Conservation (phyloP, 2,797 vertebrate genomes). For the Sylvia borin region DNA sequence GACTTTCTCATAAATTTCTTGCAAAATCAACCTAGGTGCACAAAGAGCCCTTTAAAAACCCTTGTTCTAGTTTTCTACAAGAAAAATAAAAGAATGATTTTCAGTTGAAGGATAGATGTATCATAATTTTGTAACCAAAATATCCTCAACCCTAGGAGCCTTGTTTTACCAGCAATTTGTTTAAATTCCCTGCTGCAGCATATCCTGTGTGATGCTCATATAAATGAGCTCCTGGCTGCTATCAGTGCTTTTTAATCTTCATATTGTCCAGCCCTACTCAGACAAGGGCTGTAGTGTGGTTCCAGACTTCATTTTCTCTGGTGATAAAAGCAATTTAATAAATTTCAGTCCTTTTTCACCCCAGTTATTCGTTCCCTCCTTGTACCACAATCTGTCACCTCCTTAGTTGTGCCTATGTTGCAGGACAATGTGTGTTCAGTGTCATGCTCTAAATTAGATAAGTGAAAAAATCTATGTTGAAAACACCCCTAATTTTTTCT, state of each 20-base stretch:
- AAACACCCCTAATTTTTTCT: neutral
- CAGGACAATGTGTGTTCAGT: neutral
- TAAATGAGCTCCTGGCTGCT: neutral
- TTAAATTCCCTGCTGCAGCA: neutral
- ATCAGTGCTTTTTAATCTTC: neutral
- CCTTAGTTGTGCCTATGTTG: accelerated
- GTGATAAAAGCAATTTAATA: neutral
- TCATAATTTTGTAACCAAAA: neutral
- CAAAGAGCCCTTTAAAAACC: neutral
- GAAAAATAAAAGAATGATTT: neutral
- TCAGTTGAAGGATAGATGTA: neutral
- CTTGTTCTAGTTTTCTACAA: neutral
- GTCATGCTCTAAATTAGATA: neutral
- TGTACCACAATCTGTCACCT: neutral
- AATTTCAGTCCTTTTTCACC: neutral
- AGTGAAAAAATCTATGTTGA: neutral
- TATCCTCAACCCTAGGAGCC: neutral
- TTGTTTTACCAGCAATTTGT: neutral
- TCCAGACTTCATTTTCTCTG: constrained; percentile 3
- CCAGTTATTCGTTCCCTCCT: neutral
- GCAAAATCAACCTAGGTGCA: neutral
- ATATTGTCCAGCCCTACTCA: neutral
- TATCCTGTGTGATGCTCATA: neutral
- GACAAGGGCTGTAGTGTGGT: neutral
- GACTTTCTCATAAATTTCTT: neutral